phyloP scores from a whole-genome alignment of 92 coral and sea anemone species.

The Montipora capitata region DNA sequence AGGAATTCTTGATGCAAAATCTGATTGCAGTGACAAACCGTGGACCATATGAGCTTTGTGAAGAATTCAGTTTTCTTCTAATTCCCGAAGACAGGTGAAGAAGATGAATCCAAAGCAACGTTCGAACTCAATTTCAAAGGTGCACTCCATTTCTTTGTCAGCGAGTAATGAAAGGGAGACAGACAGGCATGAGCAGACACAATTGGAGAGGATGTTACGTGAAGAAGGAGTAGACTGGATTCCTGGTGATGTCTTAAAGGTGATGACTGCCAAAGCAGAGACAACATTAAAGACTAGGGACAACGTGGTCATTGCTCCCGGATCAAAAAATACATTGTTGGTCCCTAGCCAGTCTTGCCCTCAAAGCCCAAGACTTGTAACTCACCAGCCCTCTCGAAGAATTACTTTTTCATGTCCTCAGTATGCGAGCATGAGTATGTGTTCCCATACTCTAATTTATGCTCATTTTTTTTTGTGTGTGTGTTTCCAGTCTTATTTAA shows the following conservation, averaged over 20 bases:
- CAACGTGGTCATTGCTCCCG: neutral
- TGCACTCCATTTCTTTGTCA: too few relatives aligned
- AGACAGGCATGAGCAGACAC: neutral
- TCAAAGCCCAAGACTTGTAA: neutral
- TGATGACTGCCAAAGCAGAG: neutral
- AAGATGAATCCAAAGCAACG: neutral
- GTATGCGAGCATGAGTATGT: neutral
- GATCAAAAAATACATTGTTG: neutral
- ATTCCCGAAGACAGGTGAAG: neutral
- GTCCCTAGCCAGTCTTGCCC: constrained; percentile 1
- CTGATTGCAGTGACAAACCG: constrained; percentile 2
- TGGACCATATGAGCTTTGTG: neutral
- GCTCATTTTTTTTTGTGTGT: neutral
- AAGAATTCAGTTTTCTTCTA: neutral
- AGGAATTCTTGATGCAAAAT: neutral
- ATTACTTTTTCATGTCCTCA: neutral
- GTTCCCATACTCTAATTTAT: neutral
- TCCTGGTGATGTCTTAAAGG: neutral
- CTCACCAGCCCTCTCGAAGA: neutral
- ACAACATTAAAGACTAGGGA: neutral
- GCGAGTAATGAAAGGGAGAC: neutral
- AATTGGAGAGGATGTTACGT: neutral
- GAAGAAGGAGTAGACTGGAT: constrained; percentile 4
- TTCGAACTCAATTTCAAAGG: neutral
- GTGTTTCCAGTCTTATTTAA: constrained; percentile 2